A percentile compares a stretch with the other conserved stretches of the same genome.
Conservation (phyloP, 2,113 vertebrate genomes). For the Rhea americana region DNA sequence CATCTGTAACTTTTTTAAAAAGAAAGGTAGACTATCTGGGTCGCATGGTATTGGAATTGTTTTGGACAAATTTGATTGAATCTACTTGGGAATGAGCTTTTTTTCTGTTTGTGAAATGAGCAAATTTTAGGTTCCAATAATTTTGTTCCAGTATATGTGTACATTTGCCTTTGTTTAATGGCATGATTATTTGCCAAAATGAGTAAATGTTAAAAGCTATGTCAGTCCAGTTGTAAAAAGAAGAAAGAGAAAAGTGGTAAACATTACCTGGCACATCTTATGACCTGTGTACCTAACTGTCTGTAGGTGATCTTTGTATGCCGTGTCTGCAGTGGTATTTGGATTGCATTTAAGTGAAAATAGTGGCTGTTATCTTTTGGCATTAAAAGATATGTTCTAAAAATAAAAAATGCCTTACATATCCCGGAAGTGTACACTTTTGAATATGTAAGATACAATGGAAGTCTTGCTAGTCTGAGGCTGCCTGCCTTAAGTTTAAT, state of each 20-base stretch:
- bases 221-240: constrained; percentile 59
- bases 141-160: constrained; percentile 39
- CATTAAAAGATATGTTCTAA: constrained; percentile 68
- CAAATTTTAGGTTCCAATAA: constrained; percentile 45
- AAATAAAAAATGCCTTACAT: constrained; percentile 63
- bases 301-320: constrained; percentile 64
- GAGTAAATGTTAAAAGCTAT: constrained; percentile 42
- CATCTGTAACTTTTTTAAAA: constrained; percentile 48
- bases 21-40: constrained; percentile 5
- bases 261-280: constrained; percentile 47
- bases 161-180: constrained; percentile 65
- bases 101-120: constrained; percentile 61
- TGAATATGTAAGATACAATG: background rate
- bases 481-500: background rate
- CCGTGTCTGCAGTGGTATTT: constrained; percentile 65
- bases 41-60: constrained; percentile 33
- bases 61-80: constrained; percentile 53
- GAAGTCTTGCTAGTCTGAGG: background rate
- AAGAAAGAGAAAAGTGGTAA: background rate
- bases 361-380: constrained; percentile 71
- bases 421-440: background rate
- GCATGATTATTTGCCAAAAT: constrained; percentile 64
- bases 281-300: constrained; percentile 63
- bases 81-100: constrained; percentile 48
- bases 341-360: constrained; percentile 72